phyloP scores from a whole-genome alignment of 2,888 invertebrate genomes.

The Diplazon laetatorius region DNA sequence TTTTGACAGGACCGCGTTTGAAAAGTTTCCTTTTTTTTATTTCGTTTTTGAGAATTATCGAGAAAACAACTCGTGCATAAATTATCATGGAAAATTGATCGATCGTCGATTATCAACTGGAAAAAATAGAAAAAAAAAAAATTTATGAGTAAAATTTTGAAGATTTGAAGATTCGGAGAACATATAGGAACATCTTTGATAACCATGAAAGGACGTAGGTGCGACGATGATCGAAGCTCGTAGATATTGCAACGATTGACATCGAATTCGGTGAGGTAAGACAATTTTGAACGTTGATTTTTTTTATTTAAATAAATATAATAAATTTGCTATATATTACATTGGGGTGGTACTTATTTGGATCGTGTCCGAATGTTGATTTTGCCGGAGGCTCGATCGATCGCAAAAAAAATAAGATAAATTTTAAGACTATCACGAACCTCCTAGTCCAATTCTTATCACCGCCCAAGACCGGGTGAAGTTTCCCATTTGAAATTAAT shows the following conservation, averaged over 20 bases:
- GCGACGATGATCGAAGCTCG: conserved; percentile 13
- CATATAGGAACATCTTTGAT: background rate
- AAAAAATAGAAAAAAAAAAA: conserved; percentile 18
- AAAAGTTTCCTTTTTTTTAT: background rate
- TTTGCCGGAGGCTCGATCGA: too few relatives aligned
- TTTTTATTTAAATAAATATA: too few relatives aligned
- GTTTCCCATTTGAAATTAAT: too few relatives aligned
- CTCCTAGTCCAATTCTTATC: too few relatives aligned
- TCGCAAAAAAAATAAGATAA: too few relatives aligned
- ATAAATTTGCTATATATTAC: too few relatives aligned
- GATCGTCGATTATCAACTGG: background rate
- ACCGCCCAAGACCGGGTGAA: too few relatives aligned
- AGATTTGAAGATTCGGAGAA: conserved; percentile 6
- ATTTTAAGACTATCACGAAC: too few relatives aligned
- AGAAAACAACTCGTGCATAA: background rate
- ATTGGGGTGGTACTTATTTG: too few relatives aligned
- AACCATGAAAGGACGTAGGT: background rate
- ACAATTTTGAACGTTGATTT: too few relatives aligned
- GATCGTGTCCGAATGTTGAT: too few relatives aligned
- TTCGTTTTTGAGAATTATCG: background rate
- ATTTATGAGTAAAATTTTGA: background rate
- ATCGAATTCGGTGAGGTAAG: too few relatives aligned
- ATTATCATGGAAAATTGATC: background rate
- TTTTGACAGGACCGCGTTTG: background rate
- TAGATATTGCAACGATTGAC: conserved; percentile 1